Evolutionary conservation across 2,113 vertebrate species (phyloP).

Genomic region (Vimba vimba): DNA sequence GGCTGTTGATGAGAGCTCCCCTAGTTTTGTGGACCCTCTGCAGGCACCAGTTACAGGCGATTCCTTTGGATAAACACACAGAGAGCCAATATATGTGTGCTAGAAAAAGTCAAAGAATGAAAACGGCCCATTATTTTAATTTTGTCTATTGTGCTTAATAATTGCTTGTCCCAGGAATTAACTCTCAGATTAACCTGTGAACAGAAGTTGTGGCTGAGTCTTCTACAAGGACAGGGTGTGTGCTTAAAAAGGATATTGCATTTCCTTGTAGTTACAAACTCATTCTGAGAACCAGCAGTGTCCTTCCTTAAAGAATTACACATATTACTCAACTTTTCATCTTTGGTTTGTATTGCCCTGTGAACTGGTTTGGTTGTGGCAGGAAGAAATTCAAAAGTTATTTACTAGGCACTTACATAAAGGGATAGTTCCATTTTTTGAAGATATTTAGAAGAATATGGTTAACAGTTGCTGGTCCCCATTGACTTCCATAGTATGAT

Average conservation of each 20-base stretch:
- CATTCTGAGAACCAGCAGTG: constrained; percentile 8
- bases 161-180: not conserved
- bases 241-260: constrained; percentile 31
- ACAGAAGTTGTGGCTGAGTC: not conserved
- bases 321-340: constrained; percentile 35
- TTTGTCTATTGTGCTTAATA: not conserved
- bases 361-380: not conserved
- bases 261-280: constrained; percentile 22
- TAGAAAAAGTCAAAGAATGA: not conserved
- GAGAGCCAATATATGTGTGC: constrained; percentile 3
- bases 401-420: not conserved
- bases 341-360: not conserved
- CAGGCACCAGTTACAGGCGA: not conserved
- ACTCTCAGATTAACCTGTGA: not conserved
- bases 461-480: too few relatives aligned
- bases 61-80: not conserved
- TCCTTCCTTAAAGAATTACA: constrained; percentile 20
- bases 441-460: too few relatives aligned
- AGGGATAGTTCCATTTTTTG: too few relatives aligned
- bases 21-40: not conserved
- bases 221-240: constrained; percentile 29
- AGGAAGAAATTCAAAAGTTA: constrained; percentile 3
- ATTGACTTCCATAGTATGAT: too few relatives aligned
- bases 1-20: constrained; percentile 1
- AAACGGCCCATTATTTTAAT: not conserved